These are phyloP conservation scores for Hyaena hyaena DNA, from an alignment of 2,113 vertebrate genomes.

Conservation along the genomic window DNA sequence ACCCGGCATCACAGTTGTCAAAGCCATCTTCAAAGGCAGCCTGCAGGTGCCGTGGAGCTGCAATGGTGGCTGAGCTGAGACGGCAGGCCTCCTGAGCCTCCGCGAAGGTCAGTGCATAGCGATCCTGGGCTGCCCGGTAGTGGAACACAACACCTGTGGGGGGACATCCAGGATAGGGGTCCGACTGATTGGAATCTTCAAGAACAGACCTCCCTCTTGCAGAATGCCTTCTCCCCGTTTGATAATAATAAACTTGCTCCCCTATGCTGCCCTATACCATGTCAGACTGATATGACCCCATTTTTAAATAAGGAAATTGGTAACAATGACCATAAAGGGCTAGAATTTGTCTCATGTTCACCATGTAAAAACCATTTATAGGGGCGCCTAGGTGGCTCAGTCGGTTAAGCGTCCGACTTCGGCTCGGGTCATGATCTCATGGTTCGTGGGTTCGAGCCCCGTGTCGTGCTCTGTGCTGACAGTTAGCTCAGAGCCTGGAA, in stretches of 20 bases:
- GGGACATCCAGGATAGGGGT: not conserved
- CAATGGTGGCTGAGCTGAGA: constrained; percentile 92
- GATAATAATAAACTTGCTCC: not conserved
- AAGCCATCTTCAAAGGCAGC: constrained; percentile 96
- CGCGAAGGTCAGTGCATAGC: constrained; percentile 92
- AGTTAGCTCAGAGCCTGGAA: no score
- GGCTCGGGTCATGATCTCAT: no score
- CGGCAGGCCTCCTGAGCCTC: constrained; percentile 91
- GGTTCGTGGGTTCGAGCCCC: no score
- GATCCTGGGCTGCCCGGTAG: constrained; percentile 93
- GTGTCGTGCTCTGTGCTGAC: no score
- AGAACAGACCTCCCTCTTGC: not conserved
- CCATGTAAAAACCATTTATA: not conserved
- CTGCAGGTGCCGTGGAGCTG: constrained; percentile 92
- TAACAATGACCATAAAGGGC: not conserved
- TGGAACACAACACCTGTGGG: constrained; percentile 95
- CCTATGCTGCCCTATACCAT: not conserved
- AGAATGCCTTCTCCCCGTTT: not conserved
- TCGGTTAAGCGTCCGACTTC: no score
- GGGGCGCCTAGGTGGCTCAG: no score
- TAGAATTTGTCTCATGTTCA: not conserved
- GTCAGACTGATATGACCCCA: not conserved
- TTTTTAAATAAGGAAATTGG: constrained; percentile 16
- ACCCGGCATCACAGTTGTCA: constrained; percentile 97
- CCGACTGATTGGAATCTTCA: not conserved